Conservation (phyloP, 1,140 invertebrate species). For the Cydia strobilella region DNA sequence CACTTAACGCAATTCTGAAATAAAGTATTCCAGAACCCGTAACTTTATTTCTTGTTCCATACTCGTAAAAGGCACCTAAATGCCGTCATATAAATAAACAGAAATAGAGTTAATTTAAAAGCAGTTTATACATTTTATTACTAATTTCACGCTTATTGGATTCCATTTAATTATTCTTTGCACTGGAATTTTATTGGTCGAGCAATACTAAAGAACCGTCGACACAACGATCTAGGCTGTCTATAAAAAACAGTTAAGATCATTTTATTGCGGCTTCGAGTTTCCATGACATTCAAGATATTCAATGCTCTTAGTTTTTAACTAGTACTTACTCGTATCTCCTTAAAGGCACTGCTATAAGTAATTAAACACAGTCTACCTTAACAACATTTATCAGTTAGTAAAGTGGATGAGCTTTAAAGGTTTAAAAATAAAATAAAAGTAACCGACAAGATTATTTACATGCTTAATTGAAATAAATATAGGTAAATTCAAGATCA, state of each 20-base stretch:
- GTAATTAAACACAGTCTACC: background rate
- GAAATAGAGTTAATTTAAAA: background rate
- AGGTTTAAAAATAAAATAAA: conserved; percentile 20
- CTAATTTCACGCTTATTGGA: conserved; percentile 16
- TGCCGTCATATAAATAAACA: background rate
- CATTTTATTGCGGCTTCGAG: background rate
- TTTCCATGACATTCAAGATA: background rate
- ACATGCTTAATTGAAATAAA: background rate
- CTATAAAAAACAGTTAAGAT: background rate
- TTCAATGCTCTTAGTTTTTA: conserved; percentile 8
- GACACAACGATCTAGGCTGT: background rate
- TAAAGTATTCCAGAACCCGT: background rate
- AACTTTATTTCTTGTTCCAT: background rate
- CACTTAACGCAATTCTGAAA: too few relatives aligned
- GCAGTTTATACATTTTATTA: background rate
- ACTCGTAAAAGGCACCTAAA: background rate
- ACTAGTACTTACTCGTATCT: background rate
- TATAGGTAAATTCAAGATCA: background rate
- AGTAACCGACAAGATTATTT: background rate
- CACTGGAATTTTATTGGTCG: background rate
- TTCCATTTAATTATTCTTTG: background rate
- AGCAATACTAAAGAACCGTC: background rate
- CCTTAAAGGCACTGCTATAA: background rate
- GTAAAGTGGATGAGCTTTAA: conserved; percentile 5
- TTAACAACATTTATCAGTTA: conserved; percentile 3